Conservation (phyloP, 2,797 vertebrate genomes). For the Mastacembelus armatus region DNA sequence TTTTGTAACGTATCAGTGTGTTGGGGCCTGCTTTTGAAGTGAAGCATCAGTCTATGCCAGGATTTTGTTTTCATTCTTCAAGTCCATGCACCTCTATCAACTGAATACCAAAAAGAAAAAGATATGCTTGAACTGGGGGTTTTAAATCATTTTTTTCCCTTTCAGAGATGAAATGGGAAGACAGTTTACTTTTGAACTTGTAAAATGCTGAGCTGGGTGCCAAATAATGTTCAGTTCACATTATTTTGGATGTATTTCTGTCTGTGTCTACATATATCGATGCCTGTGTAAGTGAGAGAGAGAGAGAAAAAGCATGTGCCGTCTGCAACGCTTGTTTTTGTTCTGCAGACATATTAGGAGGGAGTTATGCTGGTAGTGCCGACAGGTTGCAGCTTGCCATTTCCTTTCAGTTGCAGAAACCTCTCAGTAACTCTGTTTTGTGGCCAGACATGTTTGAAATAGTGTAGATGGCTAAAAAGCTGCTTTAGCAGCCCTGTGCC, state of each 20-base stretch:
- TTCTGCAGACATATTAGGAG: constrained; percentile 36
- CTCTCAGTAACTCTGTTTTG: constrained; percentile 35
- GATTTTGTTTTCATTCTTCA: constrained; percentile 36
- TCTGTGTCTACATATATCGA: background rate
- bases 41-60: constrained; percentile 1
- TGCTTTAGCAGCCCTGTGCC: constrained; percentile 14
- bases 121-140: background rate
- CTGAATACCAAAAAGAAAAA: constrained; percentile 31
- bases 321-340: constrained; percentile 52
- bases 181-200: no score
- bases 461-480: constrained; percentile 24
- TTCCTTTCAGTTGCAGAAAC: constrained; percentile 33
- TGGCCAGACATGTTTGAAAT: constrained; percentile 69
- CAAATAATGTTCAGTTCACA: no score
- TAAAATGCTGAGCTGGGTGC: no score
- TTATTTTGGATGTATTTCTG: no score
- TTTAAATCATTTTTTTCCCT: no score
- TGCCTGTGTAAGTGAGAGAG: background rate
- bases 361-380: constrained; percentile 36
- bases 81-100: background rate
- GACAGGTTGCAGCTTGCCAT: constrained; percentile 71
- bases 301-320: background rate
- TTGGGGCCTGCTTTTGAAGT: background rate
- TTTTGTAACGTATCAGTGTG: background rate
- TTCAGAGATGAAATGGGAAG: no score